phyloP scores from a whole-genome alignment of 2,888 invertebrate species.

The Dysmachus trigonus region DNA sequence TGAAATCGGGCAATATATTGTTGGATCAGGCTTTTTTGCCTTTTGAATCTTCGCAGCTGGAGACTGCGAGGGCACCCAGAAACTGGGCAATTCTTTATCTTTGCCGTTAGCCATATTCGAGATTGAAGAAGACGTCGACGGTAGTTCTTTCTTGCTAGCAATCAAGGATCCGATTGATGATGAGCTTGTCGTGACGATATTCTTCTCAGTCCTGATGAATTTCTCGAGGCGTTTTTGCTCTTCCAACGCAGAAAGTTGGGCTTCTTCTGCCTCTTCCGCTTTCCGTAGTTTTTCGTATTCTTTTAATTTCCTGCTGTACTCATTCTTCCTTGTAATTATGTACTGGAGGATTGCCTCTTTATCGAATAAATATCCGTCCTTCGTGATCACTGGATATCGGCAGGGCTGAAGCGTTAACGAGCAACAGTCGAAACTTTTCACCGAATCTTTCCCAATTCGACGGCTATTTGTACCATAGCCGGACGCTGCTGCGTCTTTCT shows the following conservation, averaged over 20 bases:
- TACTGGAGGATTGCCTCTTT: conserved; percentile 97
- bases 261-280: conserved; percentile 75
- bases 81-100: conserved; percentile 88
- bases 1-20: conserved; percentile 83
- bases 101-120: conserved; percentile 83
- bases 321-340: conserved; percentile 92
- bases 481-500: conserved; percentile 92
- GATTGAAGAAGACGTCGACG: conserved; percentile 65
- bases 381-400: conserved; percentile 87
- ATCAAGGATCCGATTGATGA: conserved; percentile 41
- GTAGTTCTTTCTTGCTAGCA: conserved; percentile 29
- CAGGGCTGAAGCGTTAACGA: conserved; percentile 97
- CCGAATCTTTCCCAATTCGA: conserved; percentile 78
- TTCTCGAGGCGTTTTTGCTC: conserved; percentile 78
- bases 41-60: conserved; percentile 81
- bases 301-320: conserved; percentile 87
- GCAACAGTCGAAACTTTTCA: conserved; percentile 96
- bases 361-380: conserved; percentile 94
- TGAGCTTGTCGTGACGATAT: conserved; percentile 68
- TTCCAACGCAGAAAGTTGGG: conserved; percentile 77
- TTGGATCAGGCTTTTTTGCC: conserved; percentile 73
- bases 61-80: conserved; percentile 95
- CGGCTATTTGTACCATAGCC: conserved; percentile 90
- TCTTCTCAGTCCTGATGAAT: conserved; percentile 85
- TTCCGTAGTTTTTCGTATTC: conserved; percentile 90